Evolutionary conservation across 2,888 invertebrate species (phyloP).

Genomic region (Habrosyne pyritoides): DNA sequence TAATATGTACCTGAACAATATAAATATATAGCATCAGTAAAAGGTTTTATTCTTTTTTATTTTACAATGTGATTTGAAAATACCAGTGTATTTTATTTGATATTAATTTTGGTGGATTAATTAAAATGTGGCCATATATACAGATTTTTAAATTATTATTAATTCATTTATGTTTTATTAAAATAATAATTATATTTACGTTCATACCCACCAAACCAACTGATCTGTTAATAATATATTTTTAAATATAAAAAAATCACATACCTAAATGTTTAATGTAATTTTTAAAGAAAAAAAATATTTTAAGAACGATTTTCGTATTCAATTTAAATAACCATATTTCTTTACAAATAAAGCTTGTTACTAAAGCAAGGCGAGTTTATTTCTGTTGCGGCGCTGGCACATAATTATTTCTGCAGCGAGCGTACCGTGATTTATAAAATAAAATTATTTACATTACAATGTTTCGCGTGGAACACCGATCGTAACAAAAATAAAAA

Average conservation of each 20-base stretch:
- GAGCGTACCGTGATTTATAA: slow-evolving; percentile 2
- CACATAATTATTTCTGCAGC: slow-evolving; percentile 3
- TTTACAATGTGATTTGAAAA: too few species aligned
- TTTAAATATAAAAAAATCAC: too few species aligned
- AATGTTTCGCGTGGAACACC: slow-evolving; percentile 3
- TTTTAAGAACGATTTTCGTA: background rate
- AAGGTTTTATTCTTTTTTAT: too few species aligned
- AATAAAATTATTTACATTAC: slow-evolving; percentile 4
- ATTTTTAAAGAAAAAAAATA: too few species aligned
- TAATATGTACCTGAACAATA: too few species aligned
- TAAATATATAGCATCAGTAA: background rate
- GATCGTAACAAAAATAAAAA: slow-evolving; percentile 1
- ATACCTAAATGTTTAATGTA: too few species aligned
- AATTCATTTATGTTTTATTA: too few species aligned
- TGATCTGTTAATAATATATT: too few species aligned
- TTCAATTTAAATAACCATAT: background rate
- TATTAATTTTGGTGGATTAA: background rate
- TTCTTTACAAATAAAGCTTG: background rate
- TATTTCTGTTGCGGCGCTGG: background rate
- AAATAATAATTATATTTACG: too few species aligned
- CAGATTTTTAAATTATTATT: too few species aligned
- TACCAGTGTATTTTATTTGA: background rate
- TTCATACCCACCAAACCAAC: too few species aligned
- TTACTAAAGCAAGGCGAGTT: background rate
- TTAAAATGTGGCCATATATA: background rate